Evolutionary conservation across 2,797 vertebrate genomes (phyloP).

Genomic region (Typhlichthys eigenmanni): DNA sequence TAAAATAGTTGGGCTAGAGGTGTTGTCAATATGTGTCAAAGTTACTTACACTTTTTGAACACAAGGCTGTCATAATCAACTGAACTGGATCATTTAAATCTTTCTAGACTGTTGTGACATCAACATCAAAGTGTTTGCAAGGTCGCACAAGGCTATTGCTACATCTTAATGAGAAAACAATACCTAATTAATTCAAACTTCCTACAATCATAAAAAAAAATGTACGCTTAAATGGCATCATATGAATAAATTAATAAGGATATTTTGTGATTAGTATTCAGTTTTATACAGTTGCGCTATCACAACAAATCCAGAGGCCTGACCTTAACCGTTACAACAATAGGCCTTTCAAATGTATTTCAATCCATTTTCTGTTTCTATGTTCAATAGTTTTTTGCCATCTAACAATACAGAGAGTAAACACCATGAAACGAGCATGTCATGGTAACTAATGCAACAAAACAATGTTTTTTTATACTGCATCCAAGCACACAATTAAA

Average conservation of each 20-base stretch:
- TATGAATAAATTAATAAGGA: not conserved
- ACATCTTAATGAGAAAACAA: not conserved
- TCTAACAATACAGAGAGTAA: not conserved
- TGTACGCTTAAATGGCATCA: not conserved
- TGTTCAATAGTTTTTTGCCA: conserved; percentile 4
- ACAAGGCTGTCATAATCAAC: no score
- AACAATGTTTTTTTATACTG: not conserved
- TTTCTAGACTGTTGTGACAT: no score
- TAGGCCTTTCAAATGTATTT: conserved; percentile 23
- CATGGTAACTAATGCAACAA: not conserved
- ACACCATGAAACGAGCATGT: not conserved
- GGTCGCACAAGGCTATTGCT: not conserved
- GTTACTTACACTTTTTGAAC: no score
- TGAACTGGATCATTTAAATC: no score
- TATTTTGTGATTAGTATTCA: not conserved
- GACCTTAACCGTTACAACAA: conserved; percentile 2
- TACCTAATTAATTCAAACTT: not conserved
- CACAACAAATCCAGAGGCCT: no score
- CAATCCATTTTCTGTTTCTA: conserved; percentile 18
- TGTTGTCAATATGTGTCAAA: no score
- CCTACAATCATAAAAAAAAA: not conserved
- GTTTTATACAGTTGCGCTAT: no score
- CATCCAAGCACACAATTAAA: not conserved
- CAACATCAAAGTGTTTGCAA: no score
- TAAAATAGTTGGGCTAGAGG: no score